Base-by-base conservation (phyloP, 2,113 vertebrate genomes). In the Cariama cristata region DNA sequence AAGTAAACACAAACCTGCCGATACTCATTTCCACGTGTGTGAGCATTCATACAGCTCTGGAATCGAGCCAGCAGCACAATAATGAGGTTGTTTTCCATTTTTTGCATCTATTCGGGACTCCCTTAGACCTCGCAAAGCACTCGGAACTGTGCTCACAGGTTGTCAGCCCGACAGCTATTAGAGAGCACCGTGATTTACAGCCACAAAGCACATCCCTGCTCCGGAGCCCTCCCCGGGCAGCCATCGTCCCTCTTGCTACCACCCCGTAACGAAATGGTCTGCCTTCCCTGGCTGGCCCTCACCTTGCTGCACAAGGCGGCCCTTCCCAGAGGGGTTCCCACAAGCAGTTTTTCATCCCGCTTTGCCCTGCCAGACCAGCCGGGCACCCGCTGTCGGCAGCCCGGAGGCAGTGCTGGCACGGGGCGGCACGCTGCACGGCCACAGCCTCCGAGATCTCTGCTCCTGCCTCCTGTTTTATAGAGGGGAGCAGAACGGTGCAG, bases 231-330 rank as follows among this genome's bases (percentile, higher is more conserved):
- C 55, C 30, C 17, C 9, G 30, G 27, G 14, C 58, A 77, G 50
- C 35, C 35, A 22, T 2, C 3, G 1, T 2, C 63, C 42, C n/a
- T 33, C 33, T 19, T 4, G 17, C 26, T 69, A 13, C 38, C 2
- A 8, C 21, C 20, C 60, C 1, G 1, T 11, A 32, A 69, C 1
- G 1, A 26, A 22, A 44, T 1, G 4, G 2, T 32, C 58, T n/a
- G 20, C 7, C n/a, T 21, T 33, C 47, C 24, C 38, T 0, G 2
- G 24, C 50, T 40, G 55, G 21, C 42, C 21, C 66, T 56, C 45
- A 17, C 76, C 64, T 49, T 32, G 45, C 55, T 53, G 50, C 38
- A 24, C 11, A 7, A n/a, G 20, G 7, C 4, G 7, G 28, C 23
- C 27, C 12, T 33, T 81, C 63, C 72, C 55, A 49, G 40, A 68